Percentiles rank a stretch among this genome's conserved stretches.
These are phyloP conservation scores for Steatocranus sp. DNA, from an alignment of 2,797 vertebrate genomes.

Conservation along the genomic window DNA sequence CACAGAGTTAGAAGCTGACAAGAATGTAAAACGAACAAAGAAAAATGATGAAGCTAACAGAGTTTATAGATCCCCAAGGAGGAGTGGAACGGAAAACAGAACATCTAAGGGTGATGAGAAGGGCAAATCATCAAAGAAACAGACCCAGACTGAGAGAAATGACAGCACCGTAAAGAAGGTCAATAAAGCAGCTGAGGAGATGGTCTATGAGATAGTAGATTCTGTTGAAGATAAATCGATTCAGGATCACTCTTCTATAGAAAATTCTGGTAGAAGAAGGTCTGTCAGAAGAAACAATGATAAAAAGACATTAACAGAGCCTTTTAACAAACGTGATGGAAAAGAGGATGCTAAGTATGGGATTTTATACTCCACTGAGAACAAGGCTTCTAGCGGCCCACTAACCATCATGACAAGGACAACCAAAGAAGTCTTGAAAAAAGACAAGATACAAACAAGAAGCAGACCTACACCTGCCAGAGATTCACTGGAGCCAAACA, in stretches of 20 bases:
- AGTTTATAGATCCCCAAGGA: not conserved
- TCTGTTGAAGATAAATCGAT: conserved; percentile 6
- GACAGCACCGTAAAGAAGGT: not conserved
- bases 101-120: not conserved
- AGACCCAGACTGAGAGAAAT: not conserved
- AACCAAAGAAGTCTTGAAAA: not conserved
- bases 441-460: not conserved
- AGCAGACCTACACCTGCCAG: not conserved
- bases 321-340: not conserved
- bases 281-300: conserved; percentile 25
- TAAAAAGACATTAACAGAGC: not conserved
- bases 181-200: not conserved
- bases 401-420: not conserved
- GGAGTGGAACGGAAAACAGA: not conserved
- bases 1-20: not conserved
- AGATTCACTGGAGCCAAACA: not conserved
- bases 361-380: conserved; percentile 45
- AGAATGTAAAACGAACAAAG: not conserved
- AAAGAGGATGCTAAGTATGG: not conserved
- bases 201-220: conserved; percentile 4
- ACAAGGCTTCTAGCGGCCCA: not conserved
- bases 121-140: not conserved
- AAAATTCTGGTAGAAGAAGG: conserved; percentile 1
- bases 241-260: not conserved
- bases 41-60: not conserved